These are phyloP conservation scores for Microctenopoma stevenorrisi DNA, from an alignment of 2,797 vertebrate species.

Conservation along the genomic window DNA sequence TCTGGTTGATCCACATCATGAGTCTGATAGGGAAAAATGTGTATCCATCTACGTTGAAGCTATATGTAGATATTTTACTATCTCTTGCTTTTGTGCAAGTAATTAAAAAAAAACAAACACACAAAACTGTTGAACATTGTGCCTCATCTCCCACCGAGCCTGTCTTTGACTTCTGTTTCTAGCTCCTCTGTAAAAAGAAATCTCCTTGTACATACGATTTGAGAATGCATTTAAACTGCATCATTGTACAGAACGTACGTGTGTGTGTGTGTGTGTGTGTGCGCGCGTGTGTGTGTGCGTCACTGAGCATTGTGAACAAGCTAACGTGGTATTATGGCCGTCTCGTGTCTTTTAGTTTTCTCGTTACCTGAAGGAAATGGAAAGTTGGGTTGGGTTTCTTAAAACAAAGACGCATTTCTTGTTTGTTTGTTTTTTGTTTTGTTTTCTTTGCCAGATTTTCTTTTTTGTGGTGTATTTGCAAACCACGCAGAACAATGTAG, in stretches of 20 bases:
- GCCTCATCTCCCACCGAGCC: constrained; percentile 79
- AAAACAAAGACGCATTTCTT: constrained; percentile 20
- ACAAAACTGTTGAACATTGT: constrained; percentile 75
- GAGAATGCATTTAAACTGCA: constrained; percentile 59
- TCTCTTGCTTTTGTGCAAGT: constrained; percentile 53
- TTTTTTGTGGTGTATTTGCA: constrained; percentile 1
- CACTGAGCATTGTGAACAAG: constrained; percentile 50
- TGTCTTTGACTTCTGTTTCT: constrained; percentile 70
- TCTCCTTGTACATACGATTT: constrained; percentile 58
- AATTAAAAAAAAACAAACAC: constrained; percentile 22
- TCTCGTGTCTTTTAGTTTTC: constrained; percentile 38
- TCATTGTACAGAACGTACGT: constrained; percentile 56
- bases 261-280: constrained; percentile 31
- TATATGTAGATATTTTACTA: constrained; percentile 57
- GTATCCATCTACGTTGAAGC: constrained; percentile 53
- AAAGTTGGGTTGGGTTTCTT: constrained; percentile 37
- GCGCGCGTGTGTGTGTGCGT: no score
- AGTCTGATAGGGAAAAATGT: constrained; percentile 51
- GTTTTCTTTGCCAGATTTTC: not conserved
- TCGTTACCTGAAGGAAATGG: constrained; percentile 38
- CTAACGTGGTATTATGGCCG: constrained; percentile 29
- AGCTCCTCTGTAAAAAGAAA: constrained; percentile 68
- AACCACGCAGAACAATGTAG: constrained; percentile 1
- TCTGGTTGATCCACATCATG: not conserved
- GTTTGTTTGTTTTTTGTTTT: constrained; percentile 5